phyloP scores from a whole-genome alignment of 2,113 vertebrate genomes.

The Origma solitaria region DNA sequence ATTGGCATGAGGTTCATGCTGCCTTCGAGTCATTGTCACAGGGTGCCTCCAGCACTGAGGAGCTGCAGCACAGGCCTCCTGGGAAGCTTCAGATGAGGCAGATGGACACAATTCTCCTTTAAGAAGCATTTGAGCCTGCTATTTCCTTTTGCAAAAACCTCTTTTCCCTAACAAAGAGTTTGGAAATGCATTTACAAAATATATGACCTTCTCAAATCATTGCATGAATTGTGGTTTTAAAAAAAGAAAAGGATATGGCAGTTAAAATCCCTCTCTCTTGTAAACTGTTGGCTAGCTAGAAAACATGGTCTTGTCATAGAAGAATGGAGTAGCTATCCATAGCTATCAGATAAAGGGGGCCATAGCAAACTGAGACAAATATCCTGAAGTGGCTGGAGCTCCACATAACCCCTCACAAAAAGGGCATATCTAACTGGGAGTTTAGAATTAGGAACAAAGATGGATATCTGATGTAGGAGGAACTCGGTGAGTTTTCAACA shows the following conservation, averaged over 20 bases:
- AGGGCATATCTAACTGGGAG: background rate
- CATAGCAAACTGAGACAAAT: background rate
- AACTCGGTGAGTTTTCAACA: background rate
- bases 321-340: background rate
- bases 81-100: background rate
- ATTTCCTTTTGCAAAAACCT: background rate
- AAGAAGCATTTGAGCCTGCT: background rate
- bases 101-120: background rate
- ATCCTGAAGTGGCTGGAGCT: background rate
- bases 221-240: background rate
- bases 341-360: background rate
- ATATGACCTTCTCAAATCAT: background rate
- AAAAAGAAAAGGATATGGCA: background rate
- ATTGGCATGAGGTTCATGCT: background rate
- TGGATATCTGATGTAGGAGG: background rate
- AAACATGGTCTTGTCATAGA: background rate
- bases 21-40: accelerated
- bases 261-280: background rate
- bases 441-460: background rate
- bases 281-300: background rate
- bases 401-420: background rate
- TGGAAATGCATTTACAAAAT: background rate
- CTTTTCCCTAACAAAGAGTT: background rate
- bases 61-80: background rate
- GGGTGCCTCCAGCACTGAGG: background rate